Conservation (phyloP, 2,797 vertebrate species). For the Myotis myotis region DNA sequence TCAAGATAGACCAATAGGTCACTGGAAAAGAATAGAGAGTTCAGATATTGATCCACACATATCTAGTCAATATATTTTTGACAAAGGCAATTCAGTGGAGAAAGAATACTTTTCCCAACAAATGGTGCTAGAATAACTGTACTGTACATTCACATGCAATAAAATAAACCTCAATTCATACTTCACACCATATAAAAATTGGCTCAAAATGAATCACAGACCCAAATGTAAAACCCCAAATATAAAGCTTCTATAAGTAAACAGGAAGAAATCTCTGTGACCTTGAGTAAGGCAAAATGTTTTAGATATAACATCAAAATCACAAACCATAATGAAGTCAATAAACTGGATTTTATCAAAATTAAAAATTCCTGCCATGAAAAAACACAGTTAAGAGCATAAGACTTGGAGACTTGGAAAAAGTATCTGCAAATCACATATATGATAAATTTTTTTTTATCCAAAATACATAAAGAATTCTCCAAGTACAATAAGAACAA, state of each 20-base stretch:
- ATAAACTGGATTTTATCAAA: background rate
- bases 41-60: background rate
- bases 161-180: background rate
- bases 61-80: background rate
- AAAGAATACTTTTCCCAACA: background rate
- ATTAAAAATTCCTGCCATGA: background rate
- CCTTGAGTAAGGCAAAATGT: background rate
- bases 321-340: background rate
- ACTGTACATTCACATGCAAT: background rate
- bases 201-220: background rate
- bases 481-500: slow-evolving; percentile 3
- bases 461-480: background rate
- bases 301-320: background rate
- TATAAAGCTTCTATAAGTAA: background rate
- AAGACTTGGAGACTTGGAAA: background rate
- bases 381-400: background rate
- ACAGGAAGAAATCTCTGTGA: background rate
- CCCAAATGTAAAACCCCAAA: background rate
- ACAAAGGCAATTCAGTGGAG: background rate
- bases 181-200: background rate
- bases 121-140: background rate
- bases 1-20: background rate
- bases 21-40: background rate
- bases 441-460: background rate
- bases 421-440: background rate